Evolutionary conservation across 2,113 vertebrate genomes (phyloP), one percentile per base, ranked within the genome.

Genomic region (Siniperca chuatsi): DNA sequence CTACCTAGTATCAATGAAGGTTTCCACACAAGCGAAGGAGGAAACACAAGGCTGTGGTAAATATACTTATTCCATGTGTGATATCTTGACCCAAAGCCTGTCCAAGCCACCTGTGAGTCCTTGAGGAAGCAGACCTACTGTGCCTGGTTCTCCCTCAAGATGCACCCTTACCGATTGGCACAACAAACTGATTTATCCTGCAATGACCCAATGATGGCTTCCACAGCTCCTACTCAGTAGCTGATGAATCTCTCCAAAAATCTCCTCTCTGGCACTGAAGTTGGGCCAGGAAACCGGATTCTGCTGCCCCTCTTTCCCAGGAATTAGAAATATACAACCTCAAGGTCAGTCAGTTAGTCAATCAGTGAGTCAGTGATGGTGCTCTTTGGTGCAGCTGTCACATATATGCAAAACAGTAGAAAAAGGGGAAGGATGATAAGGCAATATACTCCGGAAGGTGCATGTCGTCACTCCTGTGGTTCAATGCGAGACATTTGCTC

Each of bases 351-450:
- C n/a, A 33, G 68, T 54, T 48, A 48, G 46, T 48, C 8, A 44
- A 29, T 29, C 35, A 10, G 33, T n/a, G 37, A 44, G 65, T 67
- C 40, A 74, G 42, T 16, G 74, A 37, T 64, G 29, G 58, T 50
- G 29, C 29, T 29, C 29, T 50, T 75, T 46, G n/a, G 29, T 74
- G n/a, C 25, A 75, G 73, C 58, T 75, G 29, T 75, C 58, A 35
- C 25, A 4, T 1, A 50, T 20, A 62, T 62, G 18, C 18, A 23
- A 61, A 61, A 46, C 9, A 48, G 11, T 46, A n/a, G 20, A 40
- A 72, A 57, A 57, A 25, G 35, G 11, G 44, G 44, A 21, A 21
- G 21, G 21, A 57, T 18, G 16, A 18, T 18, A 18, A 64, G 13
- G 15, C 8, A 46, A 46, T 67, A 8, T 44, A 8, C n/a, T 48